phyloP scores from a whole-genome alignment of 2,113 vertebrate species.

The Sorex fumeus region DNA sequence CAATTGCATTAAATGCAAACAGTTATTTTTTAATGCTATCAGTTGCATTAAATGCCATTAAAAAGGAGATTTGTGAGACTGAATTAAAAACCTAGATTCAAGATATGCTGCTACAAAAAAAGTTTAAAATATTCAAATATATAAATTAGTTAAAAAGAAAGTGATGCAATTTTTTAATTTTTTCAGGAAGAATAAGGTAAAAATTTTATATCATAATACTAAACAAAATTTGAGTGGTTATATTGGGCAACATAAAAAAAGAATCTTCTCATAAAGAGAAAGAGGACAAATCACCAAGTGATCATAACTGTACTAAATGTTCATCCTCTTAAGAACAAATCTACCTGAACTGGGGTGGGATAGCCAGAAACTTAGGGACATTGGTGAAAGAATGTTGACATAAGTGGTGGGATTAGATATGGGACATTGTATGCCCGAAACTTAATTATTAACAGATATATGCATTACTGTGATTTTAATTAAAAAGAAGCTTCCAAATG shows the following conservation, averaged over 20 bases:
- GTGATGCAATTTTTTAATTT: too few relatives aligned
- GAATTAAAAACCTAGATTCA: conserved; percentile 7
- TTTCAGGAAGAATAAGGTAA: too few relatives aligned
- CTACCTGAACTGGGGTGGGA: not conserved
- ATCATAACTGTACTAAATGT: not conserved
- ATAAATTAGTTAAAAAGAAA: conserved; percentile 26
- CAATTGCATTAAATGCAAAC: conserved; percentile 12
- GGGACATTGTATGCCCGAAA: too few relatives aligned
- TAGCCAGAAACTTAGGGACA: too few relatives aligned
- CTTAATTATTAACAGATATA: too few relatives aligned
- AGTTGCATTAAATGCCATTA: not conserved
- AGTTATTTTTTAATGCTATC: too few relatives aligned
- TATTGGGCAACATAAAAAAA: not conserved
- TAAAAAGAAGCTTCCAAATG: too few relatives aligned
- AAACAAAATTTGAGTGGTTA: not conserved
- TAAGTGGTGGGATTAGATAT: too few relatives aligned
- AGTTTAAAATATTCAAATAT: conserved; percentile 9
- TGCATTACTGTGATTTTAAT: too few relatives aligned
- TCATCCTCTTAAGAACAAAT: not conserved
- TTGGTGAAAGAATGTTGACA: too few relatives aligned
- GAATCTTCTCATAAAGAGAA: not conserved
- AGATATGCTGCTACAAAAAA: not conserved
- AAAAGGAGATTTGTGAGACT: not conserved
- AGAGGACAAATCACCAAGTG: not conserved
- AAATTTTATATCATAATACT: not conserved